Evolutionary conservation across 2,113 vertebrate species (phyloP), one percentile per base, ranked within the genome.

Genomic region (Mixornis gularis): DNA sequence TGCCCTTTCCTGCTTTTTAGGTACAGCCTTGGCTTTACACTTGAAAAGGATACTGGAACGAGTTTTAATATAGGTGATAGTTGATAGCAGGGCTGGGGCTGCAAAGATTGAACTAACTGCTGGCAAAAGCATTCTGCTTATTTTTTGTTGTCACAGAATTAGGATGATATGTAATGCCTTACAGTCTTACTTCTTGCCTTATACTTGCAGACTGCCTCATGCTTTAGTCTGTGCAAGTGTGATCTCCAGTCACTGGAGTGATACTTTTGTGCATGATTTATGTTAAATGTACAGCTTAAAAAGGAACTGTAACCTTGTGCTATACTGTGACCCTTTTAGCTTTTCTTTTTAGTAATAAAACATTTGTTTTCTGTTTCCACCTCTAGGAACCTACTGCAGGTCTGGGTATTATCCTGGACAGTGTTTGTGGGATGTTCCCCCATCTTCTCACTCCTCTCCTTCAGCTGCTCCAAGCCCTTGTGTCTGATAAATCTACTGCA

Each of bases 351-450:
- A 38, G 19, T 72, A 46, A 51, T 16, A 62, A 15, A 24, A 64
- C 30, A 19, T 87, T 93, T 89, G 26, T 94, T 86, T 83, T 26
- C n/a, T 74, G 25, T 89, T 95, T 95, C 13, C 14, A 44, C 49
- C 18, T 20, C 26, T 74, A 99, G 99, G 99, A 99, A 46, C 99
- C 99, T 12, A 98, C 98, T 85, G 98, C 98, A 84, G 99, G 99
- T 32, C 94, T 99, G 76, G 98, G 98, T n/a, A 98, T 99, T 97
- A 98, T 99, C 84, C 97, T 99, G 94, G 99, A 99, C 97, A 99
- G 98, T 4, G 99, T 99, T 2, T 98, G 98, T 43, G 98, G 98
- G 26, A 98, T 99, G 98, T 99, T 99, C 62, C 99, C 99, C 27
- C 98, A 98, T 77, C 98, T 98, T 69, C 98, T 98, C 6, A 98